Conservation (phyloP, 2,113 vertebrate species). For the Daphoenositta chrysoptera region DNA sequence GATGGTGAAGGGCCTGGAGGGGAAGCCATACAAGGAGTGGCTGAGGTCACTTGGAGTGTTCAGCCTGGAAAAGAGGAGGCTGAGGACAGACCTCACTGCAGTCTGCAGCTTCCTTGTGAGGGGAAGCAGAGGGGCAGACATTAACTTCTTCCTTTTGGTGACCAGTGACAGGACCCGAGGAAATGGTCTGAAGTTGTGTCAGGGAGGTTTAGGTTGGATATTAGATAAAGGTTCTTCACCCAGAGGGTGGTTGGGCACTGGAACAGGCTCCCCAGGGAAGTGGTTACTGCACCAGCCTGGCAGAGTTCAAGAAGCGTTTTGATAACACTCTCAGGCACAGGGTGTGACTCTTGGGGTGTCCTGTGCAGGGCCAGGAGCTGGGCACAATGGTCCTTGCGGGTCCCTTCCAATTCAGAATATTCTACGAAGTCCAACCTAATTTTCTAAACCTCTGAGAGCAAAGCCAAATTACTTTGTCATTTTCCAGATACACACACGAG, state of each 20-base stretch:
- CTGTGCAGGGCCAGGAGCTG: not conserved
- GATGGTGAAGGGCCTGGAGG: not conserved
- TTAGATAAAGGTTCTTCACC: not conserved
- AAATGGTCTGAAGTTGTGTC: not conserved
- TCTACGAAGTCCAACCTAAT: not conserved
- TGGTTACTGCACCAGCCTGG: not conserved
- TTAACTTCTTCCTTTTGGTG: not conserved
- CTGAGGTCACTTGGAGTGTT: not conserved
- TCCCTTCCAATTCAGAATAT: not conserved
- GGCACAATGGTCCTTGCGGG: too few relatives aligned
- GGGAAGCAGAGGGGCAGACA: not conserved
- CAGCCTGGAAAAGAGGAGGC: not conserved
- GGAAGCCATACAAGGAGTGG: rapidly evolving
- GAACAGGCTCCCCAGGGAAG: not conserved
- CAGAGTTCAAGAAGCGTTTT: not conserved
- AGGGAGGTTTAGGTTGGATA: not conserved
- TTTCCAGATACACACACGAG: not conserved
- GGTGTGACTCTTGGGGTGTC: not conserved
- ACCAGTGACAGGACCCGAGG: not conserved
- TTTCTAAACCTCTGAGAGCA: not conserved
- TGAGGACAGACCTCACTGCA: not conserved
- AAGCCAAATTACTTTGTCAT: not conserved
- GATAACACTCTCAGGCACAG: not conserved
- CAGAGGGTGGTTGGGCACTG: not conserved
- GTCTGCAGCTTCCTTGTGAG: rapidly evolving